These are phyloP conservation scores for Pionites leucogaster DNA, from an alignment of 2,113 vertebrate species.

Conservation along the genomic window DNA sequence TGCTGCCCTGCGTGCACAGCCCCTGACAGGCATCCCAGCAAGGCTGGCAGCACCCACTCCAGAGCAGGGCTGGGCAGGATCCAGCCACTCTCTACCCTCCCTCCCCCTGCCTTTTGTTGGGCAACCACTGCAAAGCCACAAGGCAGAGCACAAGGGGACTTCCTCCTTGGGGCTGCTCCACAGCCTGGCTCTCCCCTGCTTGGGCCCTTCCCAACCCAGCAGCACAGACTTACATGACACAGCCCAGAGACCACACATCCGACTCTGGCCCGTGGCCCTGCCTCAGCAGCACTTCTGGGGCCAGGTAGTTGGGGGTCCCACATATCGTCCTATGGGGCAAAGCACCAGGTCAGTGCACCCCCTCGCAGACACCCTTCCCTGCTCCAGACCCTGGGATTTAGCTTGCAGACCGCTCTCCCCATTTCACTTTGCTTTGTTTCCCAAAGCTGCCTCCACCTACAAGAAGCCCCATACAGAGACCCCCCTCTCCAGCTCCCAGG, in stretches of 20 bases:
- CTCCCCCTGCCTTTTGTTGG: not conserved
- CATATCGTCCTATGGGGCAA: constrained; percentile 89
- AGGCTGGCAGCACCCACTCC: not conserved
- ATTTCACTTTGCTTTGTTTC: not conserved
- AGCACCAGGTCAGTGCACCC: not conserved
- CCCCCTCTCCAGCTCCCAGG: not conserved
- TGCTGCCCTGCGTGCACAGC: not conserved
- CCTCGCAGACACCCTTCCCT: not conserved
- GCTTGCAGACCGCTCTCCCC: not conserved
- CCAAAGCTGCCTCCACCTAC: not conserved
- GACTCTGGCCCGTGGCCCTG: constrained; percentile 95
- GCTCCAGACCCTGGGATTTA: not conserved
- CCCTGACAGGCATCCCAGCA: not conserved
- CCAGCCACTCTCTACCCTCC: not conserved
- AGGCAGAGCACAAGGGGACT: not conserved
- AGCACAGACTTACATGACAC: constrained; percentile 89
- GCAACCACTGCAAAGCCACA: not conserved
- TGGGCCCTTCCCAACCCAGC: not conserved
- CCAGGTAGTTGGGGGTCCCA: constrained; percentile 98
- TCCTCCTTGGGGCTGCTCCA: not conserved
- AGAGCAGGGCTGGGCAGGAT: not conserved
- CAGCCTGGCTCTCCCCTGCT: not conserved
- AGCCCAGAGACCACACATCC: constrained; percentile 95
- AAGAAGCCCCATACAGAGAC: not conserved
- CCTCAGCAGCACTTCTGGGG: constrained; percentile 95